Evolutionary conservation across 2,113 vertebrate species (phyloP), one percentile per base, ranked within the genome.

Genomic region (Tetrax tetrax): DNA sequence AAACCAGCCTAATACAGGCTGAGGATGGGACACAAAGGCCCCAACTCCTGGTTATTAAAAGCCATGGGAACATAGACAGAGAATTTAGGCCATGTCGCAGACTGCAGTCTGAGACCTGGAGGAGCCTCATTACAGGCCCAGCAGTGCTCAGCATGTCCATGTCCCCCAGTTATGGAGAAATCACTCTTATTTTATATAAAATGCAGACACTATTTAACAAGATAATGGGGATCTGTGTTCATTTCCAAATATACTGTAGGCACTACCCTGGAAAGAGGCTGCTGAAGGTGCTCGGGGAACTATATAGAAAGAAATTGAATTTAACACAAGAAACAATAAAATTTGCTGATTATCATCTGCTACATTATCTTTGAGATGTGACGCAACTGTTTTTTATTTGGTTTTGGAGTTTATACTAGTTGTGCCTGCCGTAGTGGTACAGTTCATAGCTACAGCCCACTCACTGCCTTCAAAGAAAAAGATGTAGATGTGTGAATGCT

Each of bases 341-440:
- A 57, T n/a, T 29, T 89, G 1, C 9, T 65, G 23, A 9, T 45
- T 83, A 24, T 18, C 8, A 74, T 43, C 31, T 33, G 4, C n/a
- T 41, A 25, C 2, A 12, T 66, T 54, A n/a, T 28, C 45, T 89
- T 87, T 70, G 51, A 94, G 10, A 29, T 25, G 25, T 25, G 24
- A 78, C 3, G 3, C 12, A 75, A 59, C 1, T 4, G 2, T 0
- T 90, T 89, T 33, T 23, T 0, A 75, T 60, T 83, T 48, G 27
- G 60, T 64, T 94, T 23, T 83, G 31, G 31, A 66, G 5, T 68
- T 59, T 48, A 47, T 22, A 59, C 27, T 24, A 66, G 25, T 29
- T 70, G 7, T 79, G 21, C 9, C 29, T 79, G 41, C 17, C 24
- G 10, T 53, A 77, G 24, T 10, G 19, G 7, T 57, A 57, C 8